Conservation (phyloP, 2,113 vertebrate species). For the Notiomystis cincta region DNA sequence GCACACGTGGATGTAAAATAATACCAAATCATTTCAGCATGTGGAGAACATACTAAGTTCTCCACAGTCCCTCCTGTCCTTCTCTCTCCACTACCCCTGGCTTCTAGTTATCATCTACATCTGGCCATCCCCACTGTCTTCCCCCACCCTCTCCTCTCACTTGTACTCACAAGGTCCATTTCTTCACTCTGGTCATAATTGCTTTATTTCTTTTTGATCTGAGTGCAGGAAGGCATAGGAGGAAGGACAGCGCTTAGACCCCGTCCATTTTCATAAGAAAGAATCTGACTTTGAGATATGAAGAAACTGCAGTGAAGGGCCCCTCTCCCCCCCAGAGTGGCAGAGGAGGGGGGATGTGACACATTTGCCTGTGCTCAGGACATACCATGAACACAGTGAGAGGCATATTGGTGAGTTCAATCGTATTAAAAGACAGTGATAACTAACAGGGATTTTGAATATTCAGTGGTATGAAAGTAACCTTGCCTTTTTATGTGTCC, state of each 20-base stretch:
- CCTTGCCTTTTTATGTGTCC: neutral
- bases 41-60: neutral
- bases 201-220: neutral
- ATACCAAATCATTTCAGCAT: neutral
- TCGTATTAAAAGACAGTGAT: constrained; percentile 13
- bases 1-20: fast-evolving
- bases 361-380: neutral
- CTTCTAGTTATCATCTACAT: neutral
- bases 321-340: neutral
- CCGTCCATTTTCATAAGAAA: neutral
- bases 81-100: neutral
- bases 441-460: constrained; percentile 28
- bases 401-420: neutral
- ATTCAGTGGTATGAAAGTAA: constrained; percentile 15
- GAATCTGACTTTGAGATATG: neutral
- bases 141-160: neutral
- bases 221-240: neutral
- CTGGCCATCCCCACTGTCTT: neutral
- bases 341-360: neutral
- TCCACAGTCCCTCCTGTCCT: neutral
- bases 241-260: neutral
- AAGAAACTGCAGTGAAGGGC: neutral
- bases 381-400: neutral
- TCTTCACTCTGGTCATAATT: neutral
- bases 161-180: neutral